Evolutionary conservation across 2,888 invertebrate species (phyloP).

Genomic region (Euplexia lucipara): DNA sequence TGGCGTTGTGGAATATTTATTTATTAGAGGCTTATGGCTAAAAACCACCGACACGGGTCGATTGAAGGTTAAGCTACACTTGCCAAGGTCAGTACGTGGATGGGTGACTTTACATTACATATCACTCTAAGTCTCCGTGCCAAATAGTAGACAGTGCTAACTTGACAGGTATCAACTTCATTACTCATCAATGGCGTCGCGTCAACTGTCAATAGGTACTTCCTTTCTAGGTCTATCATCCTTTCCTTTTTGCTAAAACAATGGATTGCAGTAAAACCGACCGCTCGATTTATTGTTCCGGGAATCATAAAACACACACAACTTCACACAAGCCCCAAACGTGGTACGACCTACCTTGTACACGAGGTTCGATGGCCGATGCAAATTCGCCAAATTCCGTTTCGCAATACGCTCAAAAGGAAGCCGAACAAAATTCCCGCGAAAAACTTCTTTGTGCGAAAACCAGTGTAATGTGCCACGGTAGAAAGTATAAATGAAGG

Average conservation of each 20-base stretch:
- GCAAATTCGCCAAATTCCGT: slow-evolving; percentile 17
- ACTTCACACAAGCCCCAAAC: too few relatives aligned
- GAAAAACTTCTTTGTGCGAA: slow-evolving; percentile 12
- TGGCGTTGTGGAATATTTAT: too few relatives aligned
- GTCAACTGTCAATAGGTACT: neutral
- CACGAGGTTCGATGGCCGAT: neutral
- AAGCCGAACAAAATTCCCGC: neutral
- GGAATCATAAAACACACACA: slow-evolving; percentile 21
- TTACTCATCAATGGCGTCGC: neutral
- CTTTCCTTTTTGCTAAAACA: neutral
- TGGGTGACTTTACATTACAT: too few relatives aligned
- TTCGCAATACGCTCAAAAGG: slow-evolving; percentile 6
- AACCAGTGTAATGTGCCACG: slow-evolving; percentile 13
- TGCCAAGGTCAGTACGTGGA: too few relatives aligned
- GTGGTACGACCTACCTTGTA: too few relatives aligned
- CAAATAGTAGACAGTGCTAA: neutral
- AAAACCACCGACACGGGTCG: too few relatives aligned
- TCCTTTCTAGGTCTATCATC: neutral
- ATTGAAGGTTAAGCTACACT: too few relatives aligned
- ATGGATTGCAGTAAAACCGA: neutral
- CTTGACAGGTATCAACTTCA: neutral
- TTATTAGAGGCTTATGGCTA: too few relatives aligned
- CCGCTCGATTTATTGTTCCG: slow-evolving; percentile 9
- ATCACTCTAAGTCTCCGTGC: too few relatives aligned
- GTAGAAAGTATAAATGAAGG: slow-evolving; percentile 13